A percentile compares a stretch with the other conserved stretches of the same genome.
Conservation (phyloP, 2,113 vertebrate species). For the Ceyx margarethae region DNA sequence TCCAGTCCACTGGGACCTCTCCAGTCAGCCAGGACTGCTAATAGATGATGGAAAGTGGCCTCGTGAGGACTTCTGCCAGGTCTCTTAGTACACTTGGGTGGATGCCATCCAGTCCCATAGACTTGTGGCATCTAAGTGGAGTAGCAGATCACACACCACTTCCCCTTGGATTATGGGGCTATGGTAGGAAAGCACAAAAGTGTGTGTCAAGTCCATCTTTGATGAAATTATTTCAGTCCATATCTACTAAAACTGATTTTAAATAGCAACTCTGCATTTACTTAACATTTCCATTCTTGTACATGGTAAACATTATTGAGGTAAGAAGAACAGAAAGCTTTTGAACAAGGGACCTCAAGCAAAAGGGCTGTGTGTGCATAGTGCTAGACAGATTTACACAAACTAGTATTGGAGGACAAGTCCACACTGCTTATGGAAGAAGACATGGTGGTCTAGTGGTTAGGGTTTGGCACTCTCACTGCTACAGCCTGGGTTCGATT, state of each 20-base stretch:
- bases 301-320: rapidly evolving
- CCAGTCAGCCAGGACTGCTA: too few species aligned
- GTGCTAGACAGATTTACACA: background rate
- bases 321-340: background rate
- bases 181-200: background rate
- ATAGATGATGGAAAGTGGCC: too few species aligned
- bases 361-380: background rate
- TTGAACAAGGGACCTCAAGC: background rate
- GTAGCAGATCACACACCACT: too few species aligned
- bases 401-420: background rate
- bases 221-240: background rate
- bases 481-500: too few species aligned
- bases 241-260: background rate
- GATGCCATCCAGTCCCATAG: too few species aligned
- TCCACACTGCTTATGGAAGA: background rate
- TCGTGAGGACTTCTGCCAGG: too few species aligned
- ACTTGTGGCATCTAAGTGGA: too few species aligned
- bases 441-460: too few species aligned
- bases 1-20: too few species aligned
- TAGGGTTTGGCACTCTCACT: too few species aligned
- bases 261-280: background rate
- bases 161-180: too few species aligned
- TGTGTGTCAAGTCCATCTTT: background rate
- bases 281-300: background rate
- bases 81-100: too few species aligned